Conservation (phyloP, 2,113 vertebrate species). For the Actinemys pallida region DNA sequence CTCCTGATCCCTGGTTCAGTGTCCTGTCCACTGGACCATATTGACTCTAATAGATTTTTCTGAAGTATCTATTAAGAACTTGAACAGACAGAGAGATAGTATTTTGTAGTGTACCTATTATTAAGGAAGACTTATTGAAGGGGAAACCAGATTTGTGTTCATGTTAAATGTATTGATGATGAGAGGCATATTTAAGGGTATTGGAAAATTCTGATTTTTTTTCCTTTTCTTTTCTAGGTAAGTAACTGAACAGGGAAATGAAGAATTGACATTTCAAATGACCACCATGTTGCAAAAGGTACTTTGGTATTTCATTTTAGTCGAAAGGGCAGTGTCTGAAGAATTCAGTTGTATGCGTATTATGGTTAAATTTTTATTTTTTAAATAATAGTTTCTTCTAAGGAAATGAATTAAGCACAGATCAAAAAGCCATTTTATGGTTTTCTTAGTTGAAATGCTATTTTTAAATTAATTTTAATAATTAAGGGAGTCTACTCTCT, state of each 20-base stretch:
- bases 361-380: neutral
- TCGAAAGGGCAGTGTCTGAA: neutral
- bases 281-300: conserved; percentile 89
- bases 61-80: neutral
- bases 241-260: conserved; percentile 81
- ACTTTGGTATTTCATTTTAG: conserved; percentile 53
- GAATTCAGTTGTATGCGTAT: neutral
- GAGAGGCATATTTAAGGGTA: neutral
- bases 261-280: conserved; percentile 80
- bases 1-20: neutral
- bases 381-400: neutral
- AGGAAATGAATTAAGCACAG: neutral
- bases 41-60: neutral
- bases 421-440: fast-evolving
- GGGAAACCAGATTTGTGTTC: neutral
- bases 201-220: conserved; percentile 8
- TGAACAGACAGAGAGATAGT: neutral
- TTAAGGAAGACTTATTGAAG: neutral
- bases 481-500: neutral
- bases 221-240: conserved; percentile 78
- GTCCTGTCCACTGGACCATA: too few relatives aligned
- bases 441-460: neutral
- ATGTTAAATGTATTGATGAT: neutral
- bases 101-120: neutral
- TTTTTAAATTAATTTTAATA: neutral